These are phyloP conservation scores for Pseudochirops cupreus DNA, from an alignment of 2,797 vertebrate genomes.

Conservation along the genomic window DNA sequence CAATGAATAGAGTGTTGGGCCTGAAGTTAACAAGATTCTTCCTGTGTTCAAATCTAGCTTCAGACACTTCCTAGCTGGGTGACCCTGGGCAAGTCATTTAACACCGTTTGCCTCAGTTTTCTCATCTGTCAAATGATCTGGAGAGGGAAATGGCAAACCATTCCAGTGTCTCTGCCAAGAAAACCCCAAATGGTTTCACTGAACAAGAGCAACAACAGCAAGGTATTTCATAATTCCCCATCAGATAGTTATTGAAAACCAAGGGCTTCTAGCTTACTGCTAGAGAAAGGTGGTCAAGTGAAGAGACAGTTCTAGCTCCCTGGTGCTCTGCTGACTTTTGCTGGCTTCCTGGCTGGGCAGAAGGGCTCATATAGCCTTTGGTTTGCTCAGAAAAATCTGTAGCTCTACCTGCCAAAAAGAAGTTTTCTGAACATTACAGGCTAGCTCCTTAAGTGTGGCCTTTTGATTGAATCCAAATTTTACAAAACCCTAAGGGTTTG, in stretches of 20 bases:
- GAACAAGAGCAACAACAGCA: no score
- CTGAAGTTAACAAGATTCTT: background rate
- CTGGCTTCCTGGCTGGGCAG: background rate
- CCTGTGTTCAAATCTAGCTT: background rate
- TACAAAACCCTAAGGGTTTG: no score
- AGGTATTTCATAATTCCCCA: background rate
- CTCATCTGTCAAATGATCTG: background rate
- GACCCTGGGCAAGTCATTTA: background rate
- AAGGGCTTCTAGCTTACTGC: background rate
- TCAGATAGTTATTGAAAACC: background rate
- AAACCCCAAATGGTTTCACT: background rate
- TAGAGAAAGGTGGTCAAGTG: background rate
- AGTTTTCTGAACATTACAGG: background rate
- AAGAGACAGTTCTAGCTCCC: background rate
- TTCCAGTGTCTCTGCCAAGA: background rate
- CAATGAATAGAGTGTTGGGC: background rate
- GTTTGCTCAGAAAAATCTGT: background rate
- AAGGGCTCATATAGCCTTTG: background rate
- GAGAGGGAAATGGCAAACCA: background rate
- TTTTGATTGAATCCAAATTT: no score
- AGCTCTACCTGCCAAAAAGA: background rate
- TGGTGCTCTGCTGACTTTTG: background rate
- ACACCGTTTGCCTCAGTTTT: background rate
- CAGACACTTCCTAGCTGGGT: background rate
- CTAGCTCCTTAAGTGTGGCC: background rate